A percentile compares a stretch with the other conserved stretches of the same genome.
Conservation (phyloP, 2,797 vertebrate genomes). For the Prionace glauca region DNA sequence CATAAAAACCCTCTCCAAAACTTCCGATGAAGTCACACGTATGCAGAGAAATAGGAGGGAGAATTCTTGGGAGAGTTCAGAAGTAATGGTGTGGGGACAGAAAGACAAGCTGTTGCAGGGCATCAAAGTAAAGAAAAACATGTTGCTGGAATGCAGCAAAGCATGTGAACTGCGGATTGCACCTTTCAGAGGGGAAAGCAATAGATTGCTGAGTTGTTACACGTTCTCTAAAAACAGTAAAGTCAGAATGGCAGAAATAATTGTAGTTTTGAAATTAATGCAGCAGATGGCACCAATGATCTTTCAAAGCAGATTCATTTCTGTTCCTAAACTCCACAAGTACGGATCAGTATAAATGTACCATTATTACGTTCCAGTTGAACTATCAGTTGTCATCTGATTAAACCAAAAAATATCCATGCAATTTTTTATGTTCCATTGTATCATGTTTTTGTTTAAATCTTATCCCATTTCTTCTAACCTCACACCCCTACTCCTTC, state of each 20-base stretch:
- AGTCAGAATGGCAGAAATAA: background rate
- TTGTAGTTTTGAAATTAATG: conserved; percentile 19
- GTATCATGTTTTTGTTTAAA: background rate
- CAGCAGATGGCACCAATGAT: conserved; percentile 28
- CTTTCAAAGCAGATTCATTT: background rate
- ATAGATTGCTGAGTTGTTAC: background rate
- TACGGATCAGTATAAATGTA: background rate
- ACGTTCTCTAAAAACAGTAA: background rate
- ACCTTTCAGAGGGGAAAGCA: background rate
- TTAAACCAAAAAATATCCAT: conserved; percentile 18
- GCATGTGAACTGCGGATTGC: background rate
- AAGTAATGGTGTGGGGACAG: background rate
- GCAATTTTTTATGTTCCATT: background rate
- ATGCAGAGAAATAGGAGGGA: background rate
- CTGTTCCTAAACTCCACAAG: background rate
- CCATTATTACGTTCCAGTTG: conserved; percentile 27
- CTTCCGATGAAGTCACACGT: background rate
- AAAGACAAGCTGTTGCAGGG: background rate
- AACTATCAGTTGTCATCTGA: conserved; percentile 29
- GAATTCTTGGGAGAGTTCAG: background rate
- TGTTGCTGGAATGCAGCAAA: background rate
- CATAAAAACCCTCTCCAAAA: no score
- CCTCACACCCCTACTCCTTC: background rate
- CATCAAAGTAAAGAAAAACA: background rate
- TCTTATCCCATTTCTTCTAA: background rate